Percentiles rank a stretch among this genome's conserved stretches.
Evolutionary conservation across 1,140 invertebrate species (phyloP).

Genomic region (Drosophila kohkoa): DNA sequence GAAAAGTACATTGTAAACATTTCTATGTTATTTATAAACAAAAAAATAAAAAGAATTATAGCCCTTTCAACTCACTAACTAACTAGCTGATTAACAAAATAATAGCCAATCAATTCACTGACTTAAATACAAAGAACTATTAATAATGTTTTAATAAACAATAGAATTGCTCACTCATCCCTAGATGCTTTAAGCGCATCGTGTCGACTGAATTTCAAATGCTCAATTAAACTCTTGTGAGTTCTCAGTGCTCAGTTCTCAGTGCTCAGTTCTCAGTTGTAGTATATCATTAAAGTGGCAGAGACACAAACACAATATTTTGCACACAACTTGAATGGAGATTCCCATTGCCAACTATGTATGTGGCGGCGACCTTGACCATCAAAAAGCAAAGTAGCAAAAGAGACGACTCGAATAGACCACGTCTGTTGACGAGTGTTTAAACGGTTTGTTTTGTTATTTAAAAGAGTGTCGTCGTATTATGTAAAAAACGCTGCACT

Average conservation of each 20-base stretch:
- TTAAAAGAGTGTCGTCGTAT: slow-evolving; percentile 2
- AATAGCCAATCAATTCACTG: background rate
- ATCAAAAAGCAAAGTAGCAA: slow-evolving; percentile 6
- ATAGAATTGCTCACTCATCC: slow-evolving; percentile 13
- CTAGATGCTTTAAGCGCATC: background rate
- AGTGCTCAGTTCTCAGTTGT: no score
- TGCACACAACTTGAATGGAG: slow-evolving; percentile 2
- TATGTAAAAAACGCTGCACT: slow-evolving; percentile 2
- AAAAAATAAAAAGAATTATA: background rate
- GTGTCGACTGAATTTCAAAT: slow-evolving; percentile 1
- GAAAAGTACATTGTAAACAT: background rate
- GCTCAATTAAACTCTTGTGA: background rate
- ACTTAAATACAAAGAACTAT: background rate
- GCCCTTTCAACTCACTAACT: background rate
- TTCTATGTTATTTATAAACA: background rate
- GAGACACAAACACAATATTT: slow-evolving; percentile 11
- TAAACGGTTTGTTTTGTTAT: slow-evolving; percentile 4
- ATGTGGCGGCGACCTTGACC: slow-evolving; percentile 32
- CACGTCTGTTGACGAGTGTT: slow-evolving; percentile 7
- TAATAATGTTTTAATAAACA: slow-evolving; percentile 8
- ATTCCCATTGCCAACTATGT: background rate
- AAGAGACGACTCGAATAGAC: slow-evolving; percentile 4
- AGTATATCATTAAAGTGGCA: background rate
- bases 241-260: background rate
- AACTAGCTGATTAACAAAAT: no score